These are phyloP conservation scores for Mamestra brassicae DNA, from an alignment of 2,888 invertebrate genomes.

Conservation along the genomic window DNA sequence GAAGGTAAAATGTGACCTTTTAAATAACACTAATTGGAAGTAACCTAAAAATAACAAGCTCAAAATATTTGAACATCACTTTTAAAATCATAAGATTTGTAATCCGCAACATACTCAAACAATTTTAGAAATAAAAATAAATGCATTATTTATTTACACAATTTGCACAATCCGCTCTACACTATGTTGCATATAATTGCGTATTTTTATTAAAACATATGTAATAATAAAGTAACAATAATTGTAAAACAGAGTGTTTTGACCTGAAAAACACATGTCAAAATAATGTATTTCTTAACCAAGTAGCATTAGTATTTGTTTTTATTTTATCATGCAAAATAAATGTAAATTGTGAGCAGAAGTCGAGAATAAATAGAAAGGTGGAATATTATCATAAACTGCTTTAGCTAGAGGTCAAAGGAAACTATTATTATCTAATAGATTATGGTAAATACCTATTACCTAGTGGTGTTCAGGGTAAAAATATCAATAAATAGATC, in stretches of 20 bases:
- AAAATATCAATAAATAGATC: neutral
- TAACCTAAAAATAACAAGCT: neutral
- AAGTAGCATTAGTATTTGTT: neutral
- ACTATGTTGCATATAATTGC: constrained; percentile 9
- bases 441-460: constrained; percentile 11
- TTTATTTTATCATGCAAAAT: neutral
- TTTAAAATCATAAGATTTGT: neutral
- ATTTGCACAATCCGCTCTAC: neutral
- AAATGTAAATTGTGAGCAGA: neutral
- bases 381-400: neutral
- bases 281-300: constrained; percentile 15
- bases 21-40: neutral
- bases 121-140: neutral
- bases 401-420: constrained; percentile 2
- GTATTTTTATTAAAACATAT: constrained; percentile 24
- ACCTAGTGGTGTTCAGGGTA: neutral
- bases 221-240: constrained; percentile 9
- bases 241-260: constrained; percentile 13
- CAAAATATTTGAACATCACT: neutral
- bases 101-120: neutral
- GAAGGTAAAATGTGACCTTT: neutral
- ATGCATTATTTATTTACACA: neutral
- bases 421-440: neutral
- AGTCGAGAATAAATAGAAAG: constrained; percentile 1
- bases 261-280: constrained; percentile 43